phyloP scores from a whole-genome alignment of 2,113 vertebrate genomes.

The Gallinago jamesoni region DNA sequence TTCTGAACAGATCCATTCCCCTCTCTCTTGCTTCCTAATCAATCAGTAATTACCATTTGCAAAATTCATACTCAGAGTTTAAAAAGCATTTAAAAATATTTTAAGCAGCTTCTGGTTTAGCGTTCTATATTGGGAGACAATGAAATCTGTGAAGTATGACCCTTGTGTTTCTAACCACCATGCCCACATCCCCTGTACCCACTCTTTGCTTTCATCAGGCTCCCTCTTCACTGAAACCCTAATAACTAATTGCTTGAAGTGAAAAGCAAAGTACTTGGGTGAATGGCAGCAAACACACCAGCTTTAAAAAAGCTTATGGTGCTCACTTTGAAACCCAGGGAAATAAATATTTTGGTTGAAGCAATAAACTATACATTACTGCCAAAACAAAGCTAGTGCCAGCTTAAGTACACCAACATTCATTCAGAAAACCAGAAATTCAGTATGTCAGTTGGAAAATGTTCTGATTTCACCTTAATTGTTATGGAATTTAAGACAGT shows the following conservation, averaged over 20 bases:
- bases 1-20: neutral
- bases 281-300: neutral
- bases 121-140: neutral
- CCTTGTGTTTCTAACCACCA: neutral
- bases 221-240: neutral
- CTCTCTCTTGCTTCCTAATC: neutral
- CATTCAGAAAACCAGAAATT: neutral
- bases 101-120: neutral
- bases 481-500: neutral
- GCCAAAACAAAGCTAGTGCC: neutral
- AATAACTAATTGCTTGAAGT: neutral
- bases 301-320: neutral
- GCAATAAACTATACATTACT: neutral
- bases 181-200: neutral
- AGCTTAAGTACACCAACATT: neutral
- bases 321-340: neutral
- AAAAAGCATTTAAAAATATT: neutral
- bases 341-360: neutral
- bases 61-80: neutral
- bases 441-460: neutral
- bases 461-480: neutral
- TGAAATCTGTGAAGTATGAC: neutral
- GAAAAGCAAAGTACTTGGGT: neutral
- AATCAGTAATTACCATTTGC: neutral
- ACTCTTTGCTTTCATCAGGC: neutral